These are phyloP conservation scores for Macaca fascicularis DNA, from an alignment of 2,113 vertebrate species.

Conservation along the genomic window DNA sequence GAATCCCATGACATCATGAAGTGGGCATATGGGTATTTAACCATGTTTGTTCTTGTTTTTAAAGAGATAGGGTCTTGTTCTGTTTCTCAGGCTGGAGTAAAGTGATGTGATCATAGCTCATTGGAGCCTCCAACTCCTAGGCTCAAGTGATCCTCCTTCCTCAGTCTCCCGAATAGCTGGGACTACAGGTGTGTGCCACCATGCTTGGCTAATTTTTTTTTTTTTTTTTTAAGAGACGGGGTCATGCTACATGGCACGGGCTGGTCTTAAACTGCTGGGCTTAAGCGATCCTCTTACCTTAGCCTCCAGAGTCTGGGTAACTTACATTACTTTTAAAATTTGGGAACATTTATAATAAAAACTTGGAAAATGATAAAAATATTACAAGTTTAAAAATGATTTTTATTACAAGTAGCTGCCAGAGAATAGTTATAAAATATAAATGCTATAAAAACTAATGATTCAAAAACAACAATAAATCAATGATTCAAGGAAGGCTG, in stretches of 20 bases:
- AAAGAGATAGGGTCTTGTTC: not conserved
- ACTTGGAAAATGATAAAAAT: not conserved
- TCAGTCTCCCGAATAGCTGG: not conserved
- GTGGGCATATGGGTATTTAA: not conserved
- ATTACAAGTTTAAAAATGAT: not conserved
- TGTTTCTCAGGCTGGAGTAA: not conserved
- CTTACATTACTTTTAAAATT: not conserved
- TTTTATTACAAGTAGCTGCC: not conserved
- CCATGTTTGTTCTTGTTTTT: not conserved
- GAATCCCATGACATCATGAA: not conserved
- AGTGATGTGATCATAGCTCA: not conserved
- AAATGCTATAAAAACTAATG: not conserved
- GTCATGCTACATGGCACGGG: not conserved
- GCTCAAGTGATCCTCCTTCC: not conserved
- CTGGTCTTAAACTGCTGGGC: not conserved
- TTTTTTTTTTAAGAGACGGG: not conserved
- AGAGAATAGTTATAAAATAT: slow-evolving; percentile 32
- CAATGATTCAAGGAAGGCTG: not conserved
- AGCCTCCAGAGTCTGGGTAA: not conserved
- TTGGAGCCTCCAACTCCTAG: not conserved
- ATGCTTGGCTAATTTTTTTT: not conserved
- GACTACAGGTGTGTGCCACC: not conserved
- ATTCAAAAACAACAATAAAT: too few species aligned
- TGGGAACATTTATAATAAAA: slow-evolving; percentile 8
- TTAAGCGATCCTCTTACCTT: not conserved